Base-by-base conservation (phyloP, 2,113 vertebrate genomes). In the Brachyhypopomus gauderio region DNA sequence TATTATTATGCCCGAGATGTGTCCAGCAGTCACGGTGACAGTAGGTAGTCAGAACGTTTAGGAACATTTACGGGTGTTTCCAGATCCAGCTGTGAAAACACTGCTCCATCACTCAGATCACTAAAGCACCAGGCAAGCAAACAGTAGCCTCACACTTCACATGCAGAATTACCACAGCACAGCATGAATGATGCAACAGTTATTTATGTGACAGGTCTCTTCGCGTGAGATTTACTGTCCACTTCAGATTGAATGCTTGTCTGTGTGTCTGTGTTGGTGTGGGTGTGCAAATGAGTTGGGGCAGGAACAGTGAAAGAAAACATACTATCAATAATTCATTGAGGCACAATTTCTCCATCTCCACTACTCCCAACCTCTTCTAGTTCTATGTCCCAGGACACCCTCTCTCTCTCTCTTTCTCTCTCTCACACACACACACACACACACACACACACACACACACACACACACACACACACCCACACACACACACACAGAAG, bases 271-370 rank as follows among this genome's bases (percentile, higher is more conserved):
- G 27, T 11, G 22, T 25, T 5, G 11, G 38, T 4, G 8, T 60
- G 25, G 73, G 25, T 34, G 23, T 69, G 45, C 23, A 56, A 27
- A 59, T 59, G n/a, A 71, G 22, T 27, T 45, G 27, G 71, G 48
- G 56, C 9, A 66, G 58, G 27, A 74, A 11, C 71, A 12, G 59
- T 23, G 55, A 58, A 52, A 55, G 41, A 63, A 64, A 80, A 74
- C 79, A 41, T 36, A 19, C 25, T 69, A 70, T 52, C 72, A 79
- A 75, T 78, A 80, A 74, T 80, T 80, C 41, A 80, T 64, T 64
- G 14, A 74, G 71, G 71, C 27, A 60, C 48, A 74, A 38, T 80
- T 80, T 80, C 56, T 66, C 60, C 59, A 20, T 74, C 59, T 55
- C 36, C 73, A 45, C 71, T 2, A 4, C 27, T 5, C 16, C 17